phyloP scores from a whole-genome alignment of 2,888 invertebrate species.

The Perizoma flavofasciatum region DNA sequence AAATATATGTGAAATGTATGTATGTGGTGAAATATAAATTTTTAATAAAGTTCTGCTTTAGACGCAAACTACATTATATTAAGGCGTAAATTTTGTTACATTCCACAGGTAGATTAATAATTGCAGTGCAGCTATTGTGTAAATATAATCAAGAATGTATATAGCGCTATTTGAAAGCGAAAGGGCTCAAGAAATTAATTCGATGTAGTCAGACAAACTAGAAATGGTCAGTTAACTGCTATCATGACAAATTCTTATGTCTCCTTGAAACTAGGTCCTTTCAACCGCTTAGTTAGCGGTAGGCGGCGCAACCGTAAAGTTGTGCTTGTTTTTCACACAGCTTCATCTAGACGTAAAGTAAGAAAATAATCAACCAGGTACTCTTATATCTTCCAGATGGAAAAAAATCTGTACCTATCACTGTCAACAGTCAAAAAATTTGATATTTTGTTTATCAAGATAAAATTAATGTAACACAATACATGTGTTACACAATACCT shows the following conservation, averaged over 20 bases:
- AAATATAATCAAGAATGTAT: constrained; percentile 73
- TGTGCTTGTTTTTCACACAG: too few relatives aligned
- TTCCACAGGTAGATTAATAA: constrained; percentile 69
- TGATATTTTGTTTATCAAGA: too few relatives aligned
- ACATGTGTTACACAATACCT: too few relatives aligned
- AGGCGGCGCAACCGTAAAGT: too few relatives aligned
- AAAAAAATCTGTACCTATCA: too few relatives aligned
- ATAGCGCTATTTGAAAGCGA: constrained; percentile 52
- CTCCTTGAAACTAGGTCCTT: constrained; percentile 4
- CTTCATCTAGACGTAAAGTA: too few relatives aligned
- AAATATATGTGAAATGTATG: constrained; percentile 13
- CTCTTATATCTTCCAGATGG: too few relatives aligned
- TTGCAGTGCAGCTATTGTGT: constrained; percentile 69
- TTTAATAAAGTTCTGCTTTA: constrained; percentile 54
- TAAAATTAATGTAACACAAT: too few relatives aligned
- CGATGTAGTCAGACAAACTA: constrained; percentile 49
- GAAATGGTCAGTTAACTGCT: constrained; percentile 37
- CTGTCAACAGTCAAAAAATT: too few relatives aligned
- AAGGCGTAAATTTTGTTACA: constrained; percentile 57
- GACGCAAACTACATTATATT: constrained; percentile 46
- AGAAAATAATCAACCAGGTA: too few relatives aligned
- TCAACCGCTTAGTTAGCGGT: too few relatives aligned
- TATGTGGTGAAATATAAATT: neutral
- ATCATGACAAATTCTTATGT: constrained; percentile 27
- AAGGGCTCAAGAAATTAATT: constrained; percentile 47